Base-by-base conservation (phyloP, 2,888 invertebrate genomes). In the Caenorhabditis panamensis region DNA sequence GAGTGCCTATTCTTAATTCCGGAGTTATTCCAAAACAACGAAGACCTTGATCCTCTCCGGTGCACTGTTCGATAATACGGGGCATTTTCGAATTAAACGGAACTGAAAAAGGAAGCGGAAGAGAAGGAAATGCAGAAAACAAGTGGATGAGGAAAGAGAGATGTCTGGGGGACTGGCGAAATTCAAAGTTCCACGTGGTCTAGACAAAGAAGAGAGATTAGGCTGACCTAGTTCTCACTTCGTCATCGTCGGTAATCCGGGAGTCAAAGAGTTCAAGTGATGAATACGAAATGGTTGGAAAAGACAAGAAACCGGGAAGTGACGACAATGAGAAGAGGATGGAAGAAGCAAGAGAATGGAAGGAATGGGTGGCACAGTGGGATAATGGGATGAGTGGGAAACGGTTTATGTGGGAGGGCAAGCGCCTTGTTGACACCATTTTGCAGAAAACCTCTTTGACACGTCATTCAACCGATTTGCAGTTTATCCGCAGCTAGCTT, bases 211-310 rank as follows among this genome's bases (percentile, higher is more conserved):
- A 56, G 41, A 56, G 56, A 20, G 68, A 68, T 68, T 68, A 68
- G 44, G 58, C 47, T 68, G 47, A 49, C 26, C 49, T 58, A 11
- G 41, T 41, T 41, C 41, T 41, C 8, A 41, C 68, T 49, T 68
- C 68, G 36, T 59, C 68, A 59, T 68, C 41, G 11, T 66, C 56
- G n/a, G 11, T 66, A 67, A 67, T 67, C 67, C 56, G 26, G 13
- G 41, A 41, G 41, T 18, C 44, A 44, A 37, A 67, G 56, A 53
- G 26, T 16, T 11, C 22, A 59, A 37, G 58, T 59, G 24, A 53
- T 59, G 24, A 53, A 11, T 41, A 41, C 13, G 11, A 41, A 41
- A 41, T 41, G 6, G 41, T 41, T 41, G 41, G 41, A 41, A 13
- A 41, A 41, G 41, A 26, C 18, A 41, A 66, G 51, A 66, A 16